Percentiles rank a stretch among this genome's conserved stretches.
These are phyloP conservation scores for Fistularia commersonii DNA, from an alignment of 2,797 vertebrate genomes.

Conservation along the genomic window DNA sequence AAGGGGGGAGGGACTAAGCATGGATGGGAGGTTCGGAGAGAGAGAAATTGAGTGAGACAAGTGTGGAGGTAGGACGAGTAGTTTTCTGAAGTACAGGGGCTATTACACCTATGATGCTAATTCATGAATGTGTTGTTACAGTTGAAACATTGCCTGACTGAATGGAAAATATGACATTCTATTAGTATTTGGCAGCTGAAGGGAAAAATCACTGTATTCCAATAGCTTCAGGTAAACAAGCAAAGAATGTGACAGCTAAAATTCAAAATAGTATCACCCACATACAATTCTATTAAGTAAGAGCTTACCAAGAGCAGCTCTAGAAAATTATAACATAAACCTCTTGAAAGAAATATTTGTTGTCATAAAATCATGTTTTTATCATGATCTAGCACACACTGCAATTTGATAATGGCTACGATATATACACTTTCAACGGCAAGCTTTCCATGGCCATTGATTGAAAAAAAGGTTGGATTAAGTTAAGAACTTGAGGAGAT, in stretches of 20 bases:
- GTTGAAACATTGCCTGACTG: conserved; percentile 4
- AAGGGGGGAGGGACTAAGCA: conserved; percentile 10
- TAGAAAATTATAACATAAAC: conserved; percentile 2
- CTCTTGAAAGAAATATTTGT: too few species aligned
- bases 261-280: not conserved
- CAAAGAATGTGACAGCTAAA: not conserved
- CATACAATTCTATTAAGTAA: not conserved
- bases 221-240: too few species aligned
- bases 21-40: conserved; percentile 28
- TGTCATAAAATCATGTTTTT: too few species aligned
- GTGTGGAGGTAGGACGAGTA: conserved; percentile 33
- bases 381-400: too few species aligned
- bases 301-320: not conserved
- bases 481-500: not conserved
- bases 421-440: not conserved
- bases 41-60: conserved; percentile 47
- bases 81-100: conserved; percentile 56
- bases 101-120: conserved; percentile 36
- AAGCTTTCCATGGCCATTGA: not conserved
- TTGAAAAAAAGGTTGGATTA: not conserved
- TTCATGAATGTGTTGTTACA: conserved; percentile 18
- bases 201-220: too few species aligned
- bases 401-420: not conserved
- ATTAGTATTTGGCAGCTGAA: too few species aligned
- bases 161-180: not conserved